A percentile compares a stretch with the other conserved stretches of the same genome.
phyloP scores from a whole-genome alignment of 2,888 invertebrate species.

The Machimus atricapillus region DNA sequence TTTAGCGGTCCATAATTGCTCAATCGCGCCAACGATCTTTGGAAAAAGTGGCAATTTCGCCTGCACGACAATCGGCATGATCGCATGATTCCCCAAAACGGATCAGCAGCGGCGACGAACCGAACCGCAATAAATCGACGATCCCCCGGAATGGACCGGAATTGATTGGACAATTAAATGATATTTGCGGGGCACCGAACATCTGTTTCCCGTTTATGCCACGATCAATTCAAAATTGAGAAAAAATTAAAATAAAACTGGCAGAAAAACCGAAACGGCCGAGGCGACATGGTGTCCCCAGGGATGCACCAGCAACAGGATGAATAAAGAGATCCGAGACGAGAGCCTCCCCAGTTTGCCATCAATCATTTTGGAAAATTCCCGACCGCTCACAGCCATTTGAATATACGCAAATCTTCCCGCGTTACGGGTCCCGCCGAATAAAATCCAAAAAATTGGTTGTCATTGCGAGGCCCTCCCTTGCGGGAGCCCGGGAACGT shows the following conservation, averaged over 20 bases:
- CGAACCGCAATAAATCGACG: background rate
- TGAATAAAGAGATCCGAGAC: conserved; percentile 10
- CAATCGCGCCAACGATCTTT: background rate
- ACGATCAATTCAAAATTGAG: conserved; percentile 3
- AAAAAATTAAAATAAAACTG: background rate
- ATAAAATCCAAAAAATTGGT: conserved; percentile 8
- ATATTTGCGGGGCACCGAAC: background rate
- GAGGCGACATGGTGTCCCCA: background rate
- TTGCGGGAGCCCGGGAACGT: background rate
- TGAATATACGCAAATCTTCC: conserved; percentile 39
- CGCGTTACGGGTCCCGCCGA: background rate
- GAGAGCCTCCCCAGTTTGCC: background rate
- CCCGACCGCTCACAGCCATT: background rate
- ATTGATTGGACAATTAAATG: conserved; percentile 35
- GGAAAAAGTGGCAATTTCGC: background rate
- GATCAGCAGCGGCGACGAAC: background rate
- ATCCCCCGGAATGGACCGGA: background rate
- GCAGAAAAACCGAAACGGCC: background rate
- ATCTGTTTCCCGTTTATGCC: conserved; percentile 30
- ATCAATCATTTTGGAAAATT: conserved; percentile 33
- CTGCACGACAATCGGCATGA: background rate
- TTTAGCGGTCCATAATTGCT: conserved; percentile 5
- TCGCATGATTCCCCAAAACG: background rate
- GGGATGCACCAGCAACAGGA: conserved; percentile 1
- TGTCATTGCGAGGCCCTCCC: background rate